Evolutionary conservation across 1,140 invertebrate genomes (phyloP), one percentile per base, ranked within the genome.

Genomic region (Drosophila subobscura): DNA sequence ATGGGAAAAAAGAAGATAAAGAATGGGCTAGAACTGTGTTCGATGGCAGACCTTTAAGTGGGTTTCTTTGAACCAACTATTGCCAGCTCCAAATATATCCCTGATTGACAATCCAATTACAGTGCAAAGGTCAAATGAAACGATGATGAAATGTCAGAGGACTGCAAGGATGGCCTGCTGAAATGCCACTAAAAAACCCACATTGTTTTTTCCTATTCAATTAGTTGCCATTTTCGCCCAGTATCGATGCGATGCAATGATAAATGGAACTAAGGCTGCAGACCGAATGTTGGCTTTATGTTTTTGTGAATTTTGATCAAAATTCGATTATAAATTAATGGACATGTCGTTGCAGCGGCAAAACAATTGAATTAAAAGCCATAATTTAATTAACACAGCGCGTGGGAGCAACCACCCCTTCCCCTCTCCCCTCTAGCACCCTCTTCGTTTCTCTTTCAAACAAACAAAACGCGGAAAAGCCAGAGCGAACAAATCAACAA

Each of bases 321-420:
- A 54, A 40, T 66, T 67, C 23, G 50, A 67, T 55, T 70, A 40
- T 46, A 52, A 71, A 51, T 70, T 46, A 70, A 70, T 71, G 53
- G 65, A 70, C 52, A 46, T 46, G 40, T 54, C 50, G 22, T 37
- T 10, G 33, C 33, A 41, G 42, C 58, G 60, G 54, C 58, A 79
- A 80, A 20, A 57, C 58, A 80, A 80, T 76, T 57, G 55, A 72
- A 66, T 75, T 61, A 66, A 80, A 81, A 72, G 81, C 76, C 64
- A 74, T 79, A 84, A 83, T 84, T 64, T 60, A 83, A 84, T 83
- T 83, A 83, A 80, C 58, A 77, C 50, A 12, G 4, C 33, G 33
- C 3, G 10, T 12, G 33, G 4, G 33, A 7, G 5, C 27, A 29
- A 2, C 6, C 5, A 6, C 27, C 27, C 55, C 50, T 61, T 27